Percentiles rank a stretch among this genome's conserved stretches.
phyloP scores from a whole-genome alignment of 2,113 vertebrate genomes.

The Tupaia tana region DNA sequence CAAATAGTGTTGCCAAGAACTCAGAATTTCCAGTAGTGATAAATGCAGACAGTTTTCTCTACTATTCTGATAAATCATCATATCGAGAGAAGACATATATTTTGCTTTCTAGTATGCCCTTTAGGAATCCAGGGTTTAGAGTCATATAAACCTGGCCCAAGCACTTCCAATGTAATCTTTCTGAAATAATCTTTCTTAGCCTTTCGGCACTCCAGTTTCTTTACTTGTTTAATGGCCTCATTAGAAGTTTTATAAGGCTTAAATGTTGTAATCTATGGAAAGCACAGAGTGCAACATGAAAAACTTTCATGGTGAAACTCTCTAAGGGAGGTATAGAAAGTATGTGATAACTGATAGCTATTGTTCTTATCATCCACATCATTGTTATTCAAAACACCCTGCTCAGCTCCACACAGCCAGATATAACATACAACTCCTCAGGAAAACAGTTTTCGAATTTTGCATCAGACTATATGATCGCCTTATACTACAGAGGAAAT shows the following conservation, averaged over 20 bases:
- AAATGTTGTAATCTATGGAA: constrained; percentile 54
- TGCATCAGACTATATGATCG: not conserved
- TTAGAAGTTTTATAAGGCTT: constrained; percentile 59
- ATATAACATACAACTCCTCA: not conserved
- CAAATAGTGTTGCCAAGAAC: not conserved
- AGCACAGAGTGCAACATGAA: not conserved
- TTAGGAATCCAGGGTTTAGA: not conserved
- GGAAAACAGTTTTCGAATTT: constrained; percentile 42
- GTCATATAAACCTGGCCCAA: not conserved
- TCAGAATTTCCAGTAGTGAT: constrained; percentile 33
- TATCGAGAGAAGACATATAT: not conserved
- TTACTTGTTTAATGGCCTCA: constrained; percentile 29
- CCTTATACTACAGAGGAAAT: constrained; percentile 25
- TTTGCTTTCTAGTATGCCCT: not conserved
- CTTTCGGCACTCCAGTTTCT: constrained; percentile 27
- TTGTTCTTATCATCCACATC: constrained; percentile 16
- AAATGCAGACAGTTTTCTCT: not conserved
- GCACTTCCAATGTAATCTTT: constrained; percentile 43
- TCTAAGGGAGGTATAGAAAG: not conserved
- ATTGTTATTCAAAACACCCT: constrained; percentile 64
- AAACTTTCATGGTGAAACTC: constrained; percentile 40
- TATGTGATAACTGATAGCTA: constrained; percentile 20
- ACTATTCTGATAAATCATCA: not conserved
- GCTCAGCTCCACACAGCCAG: not conserved
- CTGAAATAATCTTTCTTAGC: constrained; percentile 41